A percentile compares a stretch with the other conserved stretches of the same genome.
Conservation (phyloP, 2,888 invertebrate species). For the Odontothrips loti region DNA sequence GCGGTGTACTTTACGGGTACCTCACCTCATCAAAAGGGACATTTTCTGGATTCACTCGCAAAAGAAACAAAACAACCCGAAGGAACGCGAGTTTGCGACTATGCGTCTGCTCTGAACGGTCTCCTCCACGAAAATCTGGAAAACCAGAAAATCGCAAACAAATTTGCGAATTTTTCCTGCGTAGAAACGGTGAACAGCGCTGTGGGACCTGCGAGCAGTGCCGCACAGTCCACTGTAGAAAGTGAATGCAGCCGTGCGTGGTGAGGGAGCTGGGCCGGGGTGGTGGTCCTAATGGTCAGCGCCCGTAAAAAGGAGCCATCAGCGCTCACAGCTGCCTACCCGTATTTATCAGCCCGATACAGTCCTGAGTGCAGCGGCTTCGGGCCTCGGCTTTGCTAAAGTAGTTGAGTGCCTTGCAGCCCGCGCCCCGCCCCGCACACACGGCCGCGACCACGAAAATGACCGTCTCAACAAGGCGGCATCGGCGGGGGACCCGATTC, state of each 20-base stretch:
- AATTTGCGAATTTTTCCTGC: too few species aligned
- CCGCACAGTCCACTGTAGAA: too few species aligned
- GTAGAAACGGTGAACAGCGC: too few species aligned
- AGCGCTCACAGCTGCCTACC: neutral
- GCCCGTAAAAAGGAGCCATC: conserved; percentile 13
- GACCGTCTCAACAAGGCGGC: too few species aligned
- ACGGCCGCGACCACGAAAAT: neutral
- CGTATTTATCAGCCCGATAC: neutral
- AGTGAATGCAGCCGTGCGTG: too few species aligned
- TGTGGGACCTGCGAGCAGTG: too few species aligned
- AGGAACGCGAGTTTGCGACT: neutral
- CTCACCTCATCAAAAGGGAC: too few species aligned
- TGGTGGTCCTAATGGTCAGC: neutral
- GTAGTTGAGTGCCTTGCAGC: neutral
- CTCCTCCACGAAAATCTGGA: too few species aligned
- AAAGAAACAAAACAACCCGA: neutral
- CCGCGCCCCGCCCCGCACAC: neutral
- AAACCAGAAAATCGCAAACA: too few species aligned
- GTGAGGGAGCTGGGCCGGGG: neutral
- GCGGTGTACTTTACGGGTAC: neutral
- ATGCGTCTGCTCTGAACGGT: too few species aligned
- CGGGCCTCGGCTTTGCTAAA: neutral
- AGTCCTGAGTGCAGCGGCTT: too few species aligned
- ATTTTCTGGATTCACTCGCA: neutral
- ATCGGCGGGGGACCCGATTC: too few species aligned